Percentiles rank a stretch among this genome's conserved stretches.
These are phyloP conservation scores for Argentina silus DNA, from an alignment of 2,797 vertebrate genomes.

Conservation along the genomic window DNA sequence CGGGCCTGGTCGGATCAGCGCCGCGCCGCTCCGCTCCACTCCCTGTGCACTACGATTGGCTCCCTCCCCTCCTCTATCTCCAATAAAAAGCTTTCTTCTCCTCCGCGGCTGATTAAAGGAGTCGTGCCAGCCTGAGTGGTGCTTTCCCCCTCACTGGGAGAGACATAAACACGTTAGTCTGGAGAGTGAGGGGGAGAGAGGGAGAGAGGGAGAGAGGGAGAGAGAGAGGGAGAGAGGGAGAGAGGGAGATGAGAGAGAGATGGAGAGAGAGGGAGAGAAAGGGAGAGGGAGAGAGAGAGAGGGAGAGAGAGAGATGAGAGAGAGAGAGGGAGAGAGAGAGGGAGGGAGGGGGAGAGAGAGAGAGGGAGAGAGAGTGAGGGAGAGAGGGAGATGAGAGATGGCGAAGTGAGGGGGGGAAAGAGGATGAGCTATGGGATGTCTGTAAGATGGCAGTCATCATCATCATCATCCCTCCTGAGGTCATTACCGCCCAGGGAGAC, in stretches of 20 bases:
- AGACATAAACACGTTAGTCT: constrained; percentile 26
- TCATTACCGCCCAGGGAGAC: constrained; percentile 75
- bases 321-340: neutral
- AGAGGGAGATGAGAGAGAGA: constrained; percentile 29
- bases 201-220: neutral
- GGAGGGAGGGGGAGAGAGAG: neutral
- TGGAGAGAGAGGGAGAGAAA: constrained; percentile 9
- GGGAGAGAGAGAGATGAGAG: constrained; percentile 13
- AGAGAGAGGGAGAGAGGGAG: constrained; percentile 18
- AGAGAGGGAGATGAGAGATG: neutral
- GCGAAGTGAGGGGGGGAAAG: constrained; percentile 6
- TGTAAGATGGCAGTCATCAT: constrained; percentile 68
- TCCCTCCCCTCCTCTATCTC: neutral
- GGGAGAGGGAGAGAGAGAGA: neutral
- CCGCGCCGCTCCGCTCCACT: neutral
- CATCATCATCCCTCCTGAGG: constrained; percentile 65
- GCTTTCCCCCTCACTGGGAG: constrained; percentile 8
- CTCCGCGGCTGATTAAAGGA: constrained; percentile 13
- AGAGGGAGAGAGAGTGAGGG: neutral
- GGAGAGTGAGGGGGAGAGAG: constrained; percentile 5
- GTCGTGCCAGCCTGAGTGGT: constrained; percentile 2
- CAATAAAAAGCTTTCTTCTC: neutral
- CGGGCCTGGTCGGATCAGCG: neutral
- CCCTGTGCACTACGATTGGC: neutral
- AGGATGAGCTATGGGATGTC: constrained; percentile 65